Percentiles rank a stretch among this genome's conserved stretches.
Conservation (phyloP, 2,113 vertebrate species). For the Sinocyclocheilus anophthalmus region DNA sequence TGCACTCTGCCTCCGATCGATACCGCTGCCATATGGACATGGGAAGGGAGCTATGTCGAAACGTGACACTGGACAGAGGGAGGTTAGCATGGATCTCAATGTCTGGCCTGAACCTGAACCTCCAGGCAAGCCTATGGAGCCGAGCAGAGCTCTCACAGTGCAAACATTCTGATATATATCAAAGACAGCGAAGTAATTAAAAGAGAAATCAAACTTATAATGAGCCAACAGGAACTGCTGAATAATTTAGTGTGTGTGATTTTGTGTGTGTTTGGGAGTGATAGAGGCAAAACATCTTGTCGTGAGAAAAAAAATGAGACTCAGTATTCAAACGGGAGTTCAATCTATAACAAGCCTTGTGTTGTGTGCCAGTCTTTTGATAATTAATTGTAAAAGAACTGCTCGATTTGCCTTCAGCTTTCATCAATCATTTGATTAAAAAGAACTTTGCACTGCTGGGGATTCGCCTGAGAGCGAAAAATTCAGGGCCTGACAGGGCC, state of each 20-base stretch:
- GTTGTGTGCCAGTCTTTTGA: conserved; percentile 9
- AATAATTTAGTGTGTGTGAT: not conserved
- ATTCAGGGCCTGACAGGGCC: conserved; percentile 25
- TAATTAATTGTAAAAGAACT: conserved; percentile 42
- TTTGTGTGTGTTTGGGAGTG: conserved; percentile 17
- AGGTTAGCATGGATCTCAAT: conserved; percentile 20
- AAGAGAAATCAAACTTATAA: conserved; percentile 4
- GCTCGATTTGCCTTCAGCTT: conserved; percentile 42
- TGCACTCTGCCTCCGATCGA: conserved; percentile 32
- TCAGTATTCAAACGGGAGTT: conserved; percentile 25
- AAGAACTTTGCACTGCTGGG: conserved; percentile 35
- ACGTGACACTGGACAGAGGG: conserved; percentile 12
- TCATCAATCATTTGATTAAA: conserved; percentile 49
- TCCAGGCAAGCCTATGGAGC: not conserved
- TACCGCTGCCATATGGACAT: conserved; percentile 20
- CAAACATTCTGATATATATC: not conserved
- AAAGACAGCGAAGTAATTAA: conserved; percentile 26
- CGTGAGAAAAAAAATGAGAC: not conserved
- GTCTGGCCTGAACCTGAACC: conserved; percentile 43
- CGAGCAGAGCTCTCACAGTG: not conserved
- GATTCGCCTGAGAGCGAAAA: conserved; percentile 30
- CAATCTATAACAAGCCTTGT: conserved; percentile 24
- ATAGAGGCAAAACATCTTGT: conserved; percentile 25
- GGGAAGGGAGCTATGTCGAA: conserved; percentile 31
- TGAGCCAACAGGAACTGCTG: not conserved